Percentiles rank a stretch among this genome's conserved stretches.
phyloP scores from a whole-genome alignment of 1,140 invertebrate genomes.

The Plutomurus gul region DNA sequence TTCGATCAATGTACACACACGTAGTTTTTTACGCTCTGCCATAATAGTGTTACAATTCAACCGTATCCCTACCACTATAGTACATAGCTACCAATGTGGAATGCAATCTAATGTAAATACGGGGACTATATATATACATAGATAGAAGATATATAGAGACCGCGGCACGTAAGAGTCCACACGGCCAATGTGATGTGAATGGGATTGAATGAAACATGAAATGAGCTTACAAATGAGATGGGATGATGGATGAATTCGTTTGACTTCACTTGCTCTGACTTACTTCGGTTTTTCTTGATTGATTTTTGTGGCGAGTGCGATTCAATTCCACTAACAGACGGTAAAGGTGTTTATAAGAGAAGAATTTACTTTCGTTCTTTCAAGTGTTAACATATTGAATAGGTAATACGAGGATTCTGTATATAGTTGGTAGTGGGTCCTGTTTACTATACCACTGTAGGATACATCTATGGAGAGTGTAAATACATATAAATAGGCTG shows the following conservation, averaged over 20 bases:
- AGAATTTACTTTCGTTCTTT: not conserved
- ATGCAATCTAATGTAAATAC: not conserved
- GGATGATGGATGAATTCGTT: constrained; percentile 20
- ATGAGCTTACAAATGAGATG: not conserved
- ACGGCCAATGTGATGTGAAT: not conserved
- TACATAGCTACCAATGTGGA: not conserved
- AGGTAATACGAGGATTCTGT: too few relatives aligned
- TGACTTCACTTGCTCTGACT: not conserved
- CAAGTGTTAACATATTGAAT: too few relatives aligned
- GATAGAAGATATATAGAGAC: too few relatives aligned
- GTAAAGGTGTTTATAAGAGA: not conserved
- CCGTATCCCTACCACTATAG: too few relatives aligned
- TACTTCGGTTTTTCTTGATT: constrained; percentile 30
- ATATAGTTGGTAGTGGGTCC: too few relatives aligned
- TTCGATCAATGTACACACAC: not conserved
- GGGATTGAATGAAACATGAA: constrained; percentile 10
- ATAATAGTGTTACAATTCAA: not conserved
- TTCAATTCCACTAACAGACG: not conserved
- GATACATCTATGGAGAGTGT: too few relatives aligned
- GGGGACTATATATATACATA: too few relatives aligned
- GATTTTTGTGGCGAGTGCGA: constrained; percentile 7
- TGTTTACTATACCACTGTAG: too few relatives aligned
- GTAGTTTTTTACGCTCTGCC: not conserved
- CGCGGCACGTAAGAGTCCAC: too few relatives aligned
- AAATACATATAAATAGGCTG: too few relatives aligned